These are phyloP conservation scores for Octomys mimax DNA, from an alignment of 2,797 vertebrate genomes.

Conservation along the genomic window DNA sequence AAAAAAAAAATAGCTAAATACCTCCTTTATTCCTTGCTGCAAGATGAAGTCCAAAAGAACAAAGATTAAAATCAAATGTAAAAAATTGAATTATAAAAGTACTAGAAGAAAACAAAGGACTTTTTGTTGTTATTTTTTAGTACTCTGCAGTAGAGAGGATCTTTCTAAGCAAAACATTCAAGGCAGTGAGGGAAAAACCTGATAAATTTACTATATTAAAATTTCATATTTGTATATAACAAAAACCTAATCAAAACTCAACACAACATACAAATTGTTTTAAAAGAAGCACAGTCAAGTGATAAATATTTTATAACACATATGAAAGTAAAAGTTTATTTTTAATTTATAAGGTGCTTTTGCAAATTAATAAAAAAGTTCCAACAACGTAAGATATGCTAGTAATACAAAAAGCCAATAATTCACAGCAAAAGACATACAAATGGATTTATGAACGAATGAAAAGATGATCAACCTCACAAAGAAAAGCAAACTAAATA, in stretches of 20 bases:
- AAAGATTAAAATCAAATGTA: conserved; percentile 3
- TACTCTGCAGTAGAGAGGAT: background rate
- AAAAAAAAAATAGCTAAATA: background rate
- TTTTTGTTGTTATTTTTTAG: background rate
- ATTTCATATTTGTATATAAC: background rate
- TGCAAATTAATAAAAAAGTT: conserved; percentile 52
- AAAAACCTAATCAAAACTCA: conserved; percentile 6
- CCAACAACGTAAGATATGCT: background rate
- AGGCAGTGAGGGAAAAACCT: conserved; percentile 42
- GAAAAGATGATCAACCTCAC: background rate
- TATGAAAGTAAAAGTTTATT: background rate
- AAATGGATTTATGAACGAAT: conserved; percentile 20
- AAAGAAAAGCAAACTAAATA: conserved; percentile 10
- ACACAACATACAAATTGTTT: background rate
- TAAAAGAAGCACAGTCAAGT: background rate
- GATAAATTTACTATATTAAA: conserved; percentile 42
- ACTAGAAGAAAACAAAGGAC: background rate
- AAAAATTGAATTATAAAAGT: conserved; percentile 30
- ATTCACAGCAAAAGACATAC: background rate
- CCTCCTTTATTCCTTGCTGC: background rate
- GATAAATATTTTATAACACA: conserved; percentile 45
- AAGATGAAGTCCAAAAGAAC: conserved; percentile 21
- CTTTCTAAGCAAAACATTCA: background rate
- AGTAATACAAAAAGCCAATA: conserved; percentile 1
- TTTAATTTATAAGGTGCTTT: conserved; percentile 59